phyloP scores from a whole-genome alignment of 2,888 invertebrate species.

The Helobdella robusta region DNA sequence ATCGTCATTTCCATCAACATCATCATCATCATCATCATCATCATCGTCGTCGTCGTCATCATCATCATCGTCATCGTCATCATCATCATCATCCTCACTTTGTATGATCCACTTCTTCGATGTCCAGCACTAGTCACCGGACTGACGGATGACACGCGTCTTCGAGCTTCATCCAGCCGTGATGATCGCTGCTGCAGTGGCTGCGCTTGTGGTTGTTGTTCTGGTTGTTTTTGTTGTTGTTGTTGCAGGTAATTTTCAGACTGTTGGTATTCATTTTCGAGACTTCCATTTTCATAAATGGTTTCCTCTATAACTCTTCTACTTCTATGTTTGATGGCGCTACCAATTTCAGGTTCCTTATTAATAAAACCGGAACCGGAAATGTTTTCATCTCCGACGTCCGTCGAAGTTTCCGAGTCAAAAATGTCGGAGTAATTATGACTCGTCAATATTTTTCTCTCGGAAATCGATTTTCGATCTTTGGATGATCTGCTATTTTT shows the following conservation, averaged over 20 bases:
- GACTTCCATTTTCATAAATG: not conserved
- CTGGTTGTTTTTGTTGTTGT: no score
- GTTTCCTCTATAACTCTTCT: not conserved
- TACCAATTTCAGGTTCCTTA: not conserved
- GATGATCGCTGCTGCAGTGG: not conserved
- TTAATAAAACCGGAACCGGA: no score
- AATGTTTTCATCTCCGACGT: not conserved
- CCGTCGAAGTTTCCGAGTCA: not conserved
- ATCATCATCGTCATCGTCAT: not conserved
- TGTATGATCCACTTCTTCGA: not conserved
- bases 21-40: constrained; percentile 4
- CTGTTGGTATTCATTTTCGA: no score
- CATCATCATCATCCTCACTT: constrained; percentile 12
- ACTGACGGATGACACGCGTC: not conserved
- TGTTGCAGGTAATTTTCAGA: no score
- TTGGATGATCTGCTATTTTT: no score
- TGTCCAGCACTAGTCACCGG: not conserved
- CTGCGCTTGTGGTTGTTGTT: not conserved
- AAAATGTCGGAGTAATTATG: constrained; percentile 10
- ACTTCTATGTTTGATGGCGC: not conserved
- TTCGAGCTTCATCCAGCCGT: not conserved
- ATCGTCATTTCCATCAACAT: not conserved
- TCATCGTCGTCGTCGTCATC: constrained; percentile 14
- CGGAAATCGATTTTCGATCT: no score
- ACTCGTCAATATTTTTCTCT: no score